Base-by-base conservation (phyloP, 2,113 vertebrate genomes). In the Podarcis raffonei region DNA sequence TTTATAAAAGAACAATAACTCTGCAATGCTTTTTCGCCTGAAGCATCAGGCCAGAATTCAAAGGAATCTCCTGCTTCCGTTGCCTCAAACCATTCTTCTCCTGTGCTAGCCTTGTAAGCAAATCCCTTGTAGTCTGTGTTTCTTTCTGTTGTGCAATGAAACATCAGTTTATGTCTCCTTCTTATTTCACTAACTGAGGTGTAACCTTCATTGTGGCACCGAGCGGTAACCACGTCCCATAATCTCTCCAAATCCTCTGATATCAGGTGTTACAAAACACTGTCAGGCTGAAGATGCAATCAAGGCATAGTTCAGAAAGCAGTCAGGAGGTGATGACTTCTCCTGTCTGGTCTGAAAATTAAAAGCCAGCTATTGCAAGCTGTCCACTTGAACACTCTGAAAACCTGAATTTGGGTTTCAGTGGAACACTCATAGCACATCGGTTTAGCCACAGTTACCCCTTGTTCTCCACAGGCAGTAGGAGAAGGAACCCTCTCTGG, bases 71-170 rank as follows among this genome's bases (percentile, higher is more conserved):
- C 78, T 59, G n/a, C 32, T 87, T 53, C 16, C 6, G 3, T 8
- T 8, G 4, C 27, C 57, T 81, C 12, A 30, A 85, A 42, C 72
- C 0, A 0, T 27, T 5, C 37, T n/a, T 35, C 32, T 42, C 35
- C 30, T 80, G 16, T 6, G 81, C 42, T 86, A 12, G 53, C 57
- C 74, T 53, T 83, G 8, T 35, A 89, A 57, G 25, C 2, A 48
- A 83, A 22, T 11, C 18, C 59, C 48, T 53, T 8, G 53, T 53
- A 62, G 87, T 53, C 35, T 57, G 76, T 23, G 71, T 5, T 0
- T 62, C 69, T 5, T 72, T 92, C 88, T 42, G 65, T 72, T 94
- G 79, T 76, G 48, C 65, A 78, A 30, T 30, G 8, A 83, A 87
- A 92, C 22, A 68, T 16, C 37, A 62, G 23, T 30, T 42, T 23